phyloP scores from a whole-genome alignment of 2,888 invertebrate genomes.

The Lithophane socia region DNA sequence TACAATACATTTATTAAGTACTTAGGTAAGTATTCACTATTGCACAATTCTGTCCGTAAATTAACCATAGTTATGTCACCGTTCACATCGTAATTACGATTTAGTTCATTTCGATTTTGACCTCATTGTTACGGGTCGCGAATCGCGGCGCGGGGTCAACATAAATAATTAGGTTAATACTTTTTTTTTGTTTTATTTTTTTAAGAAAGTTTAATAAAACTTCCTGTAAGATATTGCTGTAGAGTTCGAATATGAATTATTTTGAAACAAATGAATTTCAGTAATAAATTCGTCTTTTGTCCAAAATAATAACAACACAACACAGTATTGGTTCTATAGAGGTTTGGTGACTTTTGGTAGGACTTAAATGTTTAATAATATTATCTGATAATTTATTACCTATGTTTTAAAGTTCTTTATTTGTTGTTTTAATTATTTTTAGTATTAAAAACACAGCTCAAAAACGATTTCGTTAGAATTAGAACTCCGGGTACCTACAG shows the following conservation, averaged over 20 bases:
- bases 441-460: slow-evolving; percentile 12
- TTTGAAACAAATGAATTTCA: slow-evolving; percentile 3
- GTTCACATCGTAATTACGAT: background rate
- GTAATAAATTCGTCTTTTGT: background rate
- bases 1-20: too few relatives aligned
- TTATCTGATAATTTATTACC: background rate
- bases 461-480: background rate
- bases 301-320: background rate
- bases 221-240: background rate
- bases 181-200: background rate
- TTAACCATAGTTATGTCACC: slow-evolving; percentile 29
- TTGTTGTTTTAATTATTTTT: background rate
- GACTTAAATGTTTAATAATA: background rate
- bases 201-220: background rate
- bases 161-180: slow-evolving; percentile 37
- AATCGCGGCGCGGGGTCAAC: slow-evolving; percentile 8
- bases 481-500: background rate
- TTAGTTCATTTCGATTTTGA: background rate
- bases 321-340: background rate
- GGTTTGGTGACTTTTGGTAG: too few relatives aligned
- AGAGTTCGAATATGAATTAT: background rate
- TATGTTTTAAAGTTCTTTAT: background rate
- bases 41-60: slow-evolving; percentile 22
- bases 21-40: too few relatives aligned
- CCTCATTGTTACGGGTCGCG: background rate